Conservation (phyloP, 2,888 invertebrate species). For the Cryptocheilus praepositus region DNA sequence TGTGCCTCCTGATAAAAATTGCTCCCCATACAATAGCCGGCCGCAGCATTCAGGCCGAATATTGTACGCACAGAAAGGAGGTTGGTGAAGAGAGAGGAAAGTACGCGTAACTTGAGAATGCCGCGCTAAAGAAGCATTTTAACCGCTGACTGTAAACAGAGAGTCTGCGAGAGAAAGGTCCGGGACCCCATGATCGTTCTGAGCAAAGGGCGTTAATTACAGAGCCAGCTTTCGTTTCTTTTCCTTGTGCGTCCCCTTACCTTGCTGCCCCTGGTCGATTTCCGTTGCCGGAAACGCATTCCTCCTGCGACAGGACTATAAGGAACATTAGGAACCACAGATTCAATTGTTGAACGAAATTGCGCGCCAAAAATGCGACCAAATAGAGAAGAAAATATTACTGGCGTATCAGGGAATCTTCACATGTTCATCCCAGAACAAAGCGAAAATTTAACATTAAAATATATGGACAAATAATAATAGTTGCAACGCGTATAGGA, state of each 20-base stretch:
- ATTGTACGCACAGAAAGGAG: constrained; percentile 5
- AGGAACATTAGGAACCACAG: too few species aligned
- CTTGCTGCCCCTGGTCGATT: constrained; percentile 29
- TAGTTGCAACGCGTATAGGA: too few species aligned
- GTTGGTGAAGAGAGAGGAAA: constrained; percentile 5
- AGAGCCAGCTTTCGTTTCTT: constrained; percentile 39
- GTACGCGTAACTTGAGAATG: constrained; percentile 49
- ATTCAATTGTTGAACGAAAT: too few species aligned
- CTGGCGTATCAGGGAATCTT: too few species aligned
- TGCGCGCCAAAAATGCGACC: too few species aligned
- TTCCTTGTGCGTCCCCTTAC: constrained; percentile 5
- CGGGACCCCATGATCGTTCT: constrained; percentile 23
- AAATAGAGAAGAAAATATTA: too few species aligned
- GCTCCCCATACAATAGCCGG: background rate
- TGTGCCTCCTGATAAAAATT: too few species aligned
- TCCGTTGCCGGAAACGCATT: constrained; percentile 41
- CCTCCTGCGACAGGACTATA: background rate
- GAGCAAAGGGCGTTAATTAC: constrained; percentile 54
- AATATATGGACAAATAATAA: too few species aligned
- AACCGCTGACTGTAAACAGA: constrained; percentile 59
- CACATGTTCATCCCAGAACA: too few species aligned
- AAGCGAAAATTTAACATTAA: too few species aligned
- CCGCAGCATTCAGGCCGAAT: constrained; percentile 6
- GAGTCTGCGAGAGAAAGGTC: constrained; percentile 32
- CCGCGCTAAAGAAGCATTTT: constrained; percentile 43